Conservation (phyloP, 2,888 invertebrate genomes). For the Drosophila antonietae region DNA sequence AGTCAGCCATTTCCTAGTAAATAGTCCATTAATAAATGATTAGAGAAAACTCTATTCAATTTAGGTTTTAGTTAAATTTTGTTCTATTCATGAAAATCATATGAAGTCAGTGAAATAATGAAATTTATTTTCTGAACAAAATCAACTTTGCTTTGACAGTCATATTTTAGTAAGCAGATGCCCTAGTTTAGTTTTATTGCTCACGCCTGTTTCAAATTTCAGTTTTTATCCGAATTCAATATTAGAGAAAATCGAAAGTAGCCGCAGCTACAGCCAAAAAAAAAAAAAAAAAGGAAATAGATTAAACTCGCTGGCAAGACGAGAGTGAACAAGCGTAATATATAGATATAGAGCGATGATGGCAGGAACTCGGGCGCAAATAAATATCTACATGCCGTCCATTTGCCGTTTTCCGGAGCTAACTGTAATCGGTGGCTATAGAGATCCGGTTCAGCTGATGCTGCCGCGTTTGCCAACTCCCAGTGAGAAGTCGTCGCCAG, state of each 20-base stretch:
- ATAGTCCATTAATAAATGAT: too few relatives aligned
- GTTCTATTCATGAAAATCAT: too few relatives aligned
- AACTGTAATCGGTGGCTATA: conserved; percentile 14
- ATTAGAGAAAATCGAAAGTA: neutral
- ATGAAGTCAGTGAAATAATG: too few relatives aligned
- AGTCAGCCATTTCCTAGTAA: too few relatives aligned
- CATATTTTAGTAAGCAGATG: neutral
- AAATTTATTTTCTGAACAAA: neutral
- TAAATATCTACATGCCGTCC: conserved; percentile 48
- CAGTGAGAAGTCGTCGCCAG: neutral
- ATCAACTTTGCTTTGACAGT: neutral
- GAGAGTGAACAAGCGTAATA: neutral
- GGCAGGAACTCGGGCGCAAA: conserved; percentile 25
- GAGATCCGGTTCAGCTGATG: conserved; percentile 10
- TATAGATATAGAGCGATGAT: conserved; percentile 17
- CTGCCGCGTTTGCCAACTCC: neutral
- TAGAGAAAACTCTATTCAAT: too few relatives aligned
- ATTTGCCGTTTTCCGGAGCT: conserved; percentile 48
- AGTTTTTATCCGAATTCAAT: conserved; percentile 3
- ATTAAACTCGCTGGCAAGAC: neutral
- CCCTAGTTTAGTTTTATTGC: neutral
- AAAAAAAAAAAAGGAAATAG: neutral
- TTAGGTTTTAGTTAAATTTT: too few relatives aligned
- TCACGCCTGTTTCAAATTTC: conserved; percentile 14
- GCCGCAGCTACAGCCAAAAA: neutral